Base-by-base conservation (phyloP, 2,888 invertebrate species). In the Abscondita cerata region DNA sequence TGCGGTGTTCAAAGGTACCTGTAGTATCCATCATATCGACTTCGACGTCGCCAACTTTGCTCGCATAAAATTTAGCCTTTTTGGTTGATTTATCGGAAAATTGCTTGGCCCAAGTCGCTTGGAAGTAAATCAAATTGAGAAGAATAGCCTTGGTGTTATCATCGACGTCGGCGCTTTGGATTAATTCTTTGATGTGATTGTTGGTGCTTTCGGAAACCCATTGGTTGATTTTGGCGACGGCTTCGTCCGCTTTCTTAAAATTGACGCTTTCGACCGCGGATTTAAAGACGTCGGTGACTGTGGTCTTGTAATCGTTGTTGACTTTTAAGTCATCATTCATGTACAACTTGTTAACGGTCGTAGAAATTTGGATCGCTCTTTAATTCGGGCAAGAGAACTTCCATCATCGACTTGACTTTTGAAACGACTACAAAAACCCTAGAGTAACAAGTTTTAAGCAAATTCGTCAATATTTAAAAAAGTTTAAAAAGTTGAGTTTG, bases 11-110 rank as follows among this genome's bases (percentile, higher is more conserved):
- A 16, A 44, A 16, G 6, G 15, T 6, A 9, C 18, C 44, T 9
- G 8, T 18, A 13, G 18, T 44, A 8, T 15, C 6, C 8, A 44
- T 1, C 16, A 15, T 44, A 8, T 44, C 44, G 1, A 16, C 18
- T 16, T 13, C 1, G 11, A 36, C 36, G 11, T 2, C 3, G 2
- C 11, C 67, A 6, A 1, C 58, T 51, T 69, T 70, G 11, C 3
- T 36, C 11, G 11, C n/a, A n/a, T 44, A 44, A 19, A 44, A 44
- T 2, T 11, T 36, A 44, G 16, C 2, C 19, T 16, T 44, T 44
- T 44, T 41, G 1, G 13, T 5, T 18, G 6, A 19, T 44, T 1
- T 19, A 6, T 18, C 11, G 9, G 9, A n/a, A 19, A 44, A 44
- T 3, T 19, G 15, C n/a, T 44, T 44, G 1, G 18, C 44, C 44